Percentiles rank a stretch among this genome's conserved stretches.
These are phyloP conservation scores for Cossypha dichroa DNA, from an alignment of 2,797 vertebrate species.

Conservation along the genomic window DNA sequence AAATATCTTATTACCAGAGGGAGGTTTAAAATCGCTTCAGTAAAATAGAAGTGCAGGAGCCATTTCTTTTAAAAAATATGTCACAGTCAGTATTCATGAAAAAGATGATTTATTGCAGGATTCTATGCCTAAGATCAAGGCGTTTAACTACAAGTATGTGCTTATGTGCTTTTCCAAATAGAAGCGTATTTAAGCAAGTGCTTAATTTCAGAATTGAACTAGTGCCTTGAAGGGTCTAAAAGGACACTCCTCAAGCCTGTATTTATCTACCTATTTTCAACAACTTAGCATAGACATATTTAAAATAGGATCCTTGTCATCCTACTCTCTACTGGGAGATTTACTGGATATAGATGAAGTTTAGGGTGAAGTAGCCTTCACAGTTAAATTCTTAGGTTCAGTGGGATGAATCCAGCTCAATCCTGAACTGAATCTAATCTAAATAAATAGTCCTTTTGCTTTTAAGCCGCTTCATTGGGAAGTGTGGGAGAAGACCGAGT, in stretches of 20 bases:
- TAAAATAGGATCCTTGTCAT: neutral
- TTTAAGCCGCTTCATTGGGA: neutral
- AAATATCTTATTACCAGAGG: conserved; percentile 37
- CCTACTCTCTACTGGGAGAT: neutral
- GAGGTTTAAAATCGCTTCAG: conserved; percentile 10
- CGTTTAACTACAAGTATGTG: neutral
- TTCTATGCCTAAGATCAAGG: neutral
- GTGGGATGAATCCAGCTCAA: neutral
- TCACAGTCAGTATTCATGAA: neutral
- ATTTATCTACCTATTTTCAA: neutral
- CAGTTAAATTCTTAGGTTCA: neutral
- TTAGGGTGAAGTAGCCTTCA: neutral
- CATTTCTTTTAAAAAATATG: neutral
- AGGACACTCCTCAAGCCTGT: neutral
- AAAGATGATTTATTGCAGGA: neutral
- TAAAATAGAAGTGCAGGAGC: neutral
- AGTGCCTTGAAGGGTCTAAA: neutral
- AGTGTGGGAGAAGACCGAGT: neutral
- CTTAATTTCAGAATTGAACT: neutral
- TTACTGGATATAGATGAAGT: neutral
- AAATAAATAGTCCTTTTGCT: neutral
- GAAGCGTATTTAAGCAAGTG: neutral
- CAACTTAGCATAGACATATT: neutral
- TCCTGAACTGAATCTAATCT: neutral
- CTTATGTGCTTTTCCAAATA: neutral